A percentile compares a stretch with the other conserved stretches of the same genome.
Conservation (phyloP, 2,888 invertebrate genomes). For the Papilio protenor region DNA sequence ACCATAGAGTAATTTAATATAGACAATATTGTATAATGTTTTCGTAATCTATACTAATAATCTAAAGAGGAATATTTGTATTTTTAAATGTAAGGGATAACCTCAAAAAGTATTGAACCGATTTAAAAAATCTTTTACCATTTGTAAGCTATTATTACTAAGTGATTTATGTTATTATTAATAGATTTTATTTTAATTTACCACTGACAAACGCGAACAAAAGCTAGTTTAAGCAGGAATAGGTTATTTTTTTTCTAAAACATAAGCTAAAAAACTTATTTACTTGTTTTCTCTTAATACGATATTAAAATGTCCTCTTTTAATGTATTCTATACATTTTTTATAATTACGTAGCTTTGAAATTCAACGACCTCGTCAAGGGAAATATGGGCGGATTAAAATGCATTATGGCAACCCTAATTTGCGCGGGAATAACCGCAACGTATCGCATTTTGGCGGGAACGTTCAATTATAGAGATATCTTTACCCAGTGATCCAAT, state of each 20-base stretch:
- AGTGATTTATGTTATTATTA: too few species aligned
- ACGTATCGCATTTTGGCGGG: conserved; percentile 41
- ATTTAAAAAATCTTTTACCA: too few species aligned
- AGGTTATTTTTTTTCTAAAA: too few species aligned
- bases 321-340: background rate
- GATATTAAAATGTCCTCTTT: background rate
- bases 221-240: too few species aligned
- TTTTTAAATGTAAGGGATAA: too few species aligned
- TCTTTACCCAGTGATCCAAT: conserved; percentile 52
- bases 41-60: background rate
- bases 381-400: conserved; percentile 42
- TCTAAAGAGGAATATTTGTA: too few species aligned
- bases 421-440: conserved; percentile 40
- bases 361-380: conserved; percentile 30
- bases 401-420: conserved; percentile 43
- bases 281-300: background rate
- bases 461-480: conserved; percentile 48
- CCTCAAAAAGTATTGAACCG: too few species aligned
- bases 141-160: too few species aligned
- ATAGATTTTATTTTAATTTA: too few species aligned
- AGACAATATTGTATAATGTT: conserved; percentile 14
- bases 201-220: too few species aligned
- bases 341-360: conserved; percentile 1
- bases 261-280: too few species aligned
- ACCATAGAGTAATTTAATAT: conserved; percentile 28